Conservation (phyloP, 2,113 vertebrate species). For the Oncorhynchus gorbuscha region DNA sequence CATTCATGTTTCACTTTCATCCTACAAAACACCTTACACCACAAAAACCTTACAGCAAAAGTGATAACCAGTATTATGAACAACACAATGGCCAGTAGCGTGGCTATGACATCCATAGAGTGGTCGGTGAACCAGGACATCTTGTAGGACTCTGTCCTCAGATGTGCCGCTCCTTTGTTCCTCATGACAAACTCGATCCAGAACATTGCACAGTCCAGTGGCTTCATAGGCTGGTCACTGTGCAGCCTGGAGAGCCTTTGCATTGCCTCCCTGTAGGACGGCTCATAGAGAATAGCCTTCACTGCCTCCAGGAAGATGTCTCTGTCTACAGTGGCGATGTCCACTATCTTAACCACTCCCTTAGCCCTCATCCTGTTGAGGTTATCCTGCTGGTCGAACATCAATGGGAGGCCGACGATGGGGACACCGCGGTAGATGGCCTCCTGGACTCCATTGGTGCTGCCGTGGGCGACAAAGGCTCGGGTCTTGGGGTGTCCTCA, state of each 20-base stretch:
- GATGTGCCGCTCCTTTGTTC: slow-evolving; percentile 60
- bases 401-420: slow-evolving; percentile 54
- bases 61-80: neutral
- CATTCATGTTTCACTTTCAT: slow-evolving; percentile 43
- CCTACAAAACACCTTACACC: slow-evolving; percentile 22
- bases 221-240: slow-evolving; percentile 57
- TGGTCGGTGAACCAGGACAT: slow-evolving; percentile 54
- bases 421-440: slow-evolving; percentile 60
- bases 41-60: slow-evolving; percentile 24
- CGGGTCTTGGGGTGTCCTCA: slow-evolving; percentile 60
- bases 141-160: slow-evolving; percentile 63
- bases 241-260: slow-evolving; percentile 55
- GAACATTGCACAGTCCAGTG: slow-evolving; percentile 59
- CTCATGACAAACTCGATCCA: slow-evolving; percentile 71
- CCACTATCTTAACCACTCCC: slow-evolving; percentile 61
- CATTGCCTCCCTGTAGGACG: slow-evolving; percentile 58
- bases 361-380: slow-evolving; percentile 50
- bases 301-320: slow-evolving; percentile 54
- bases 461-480: slow-evolving; percentile 62
- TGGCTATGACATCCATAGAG: slow-evolving; percentile 45
- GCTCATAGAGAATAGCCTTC: slow-evolving; percentile 53
- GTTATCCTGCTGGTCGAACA: slow-evolving; percentile 64
- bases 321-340: slow-evolving; percentile 49
- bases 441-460: slow-evolving; percentile 65
- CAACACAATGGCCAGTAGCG: slow-evolving; percentile 31